These are phyloP conservation scores for Polypterus bichir DNA, from an alignment of 2,113 vertebrate species.

Conservation along the genomic window DNA sequence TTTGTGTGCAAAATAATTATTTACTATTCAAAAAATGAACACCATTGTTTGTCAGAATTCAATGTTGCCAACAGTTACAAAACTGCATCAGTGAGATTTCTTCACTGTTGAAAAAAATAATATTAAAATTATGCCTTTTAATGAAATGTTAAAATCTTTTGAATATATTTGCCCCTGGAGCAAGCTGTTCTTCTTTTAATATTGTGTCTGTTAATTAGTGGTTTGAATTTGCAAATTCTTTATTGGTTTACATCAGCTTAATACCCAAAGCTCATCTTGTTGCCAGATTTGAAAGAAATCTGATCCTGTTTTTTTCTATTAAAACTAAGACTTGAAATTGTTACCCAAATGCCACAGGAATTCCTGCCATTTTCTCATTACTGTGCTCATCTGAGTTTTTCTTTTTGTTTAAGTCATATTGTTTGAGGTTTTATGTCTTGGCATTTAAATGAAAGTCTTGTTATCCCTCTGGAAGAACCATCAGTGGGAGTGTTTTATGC, in stretches of 20 bases:
- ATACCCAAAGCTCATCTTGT: conserved; percentile 77
- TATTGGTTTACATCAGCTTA: conserved; percentile 72
- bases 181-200: conserved; percentile 76
- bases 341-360: conserved; percentile 77
- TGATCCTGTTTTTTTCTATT: conserved; percentile 78
- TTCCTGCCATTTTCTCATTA: conserved; percentile 75
- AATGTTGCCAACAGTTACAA: conserved; percentile 1
- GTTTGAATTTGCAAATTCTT: conserved; percentile 76
- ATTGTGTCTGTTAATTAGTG: conserved; percentile 79
- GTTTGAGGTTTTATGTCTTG: conserved; percentile 66
- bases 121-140: conserved; percentile 56
- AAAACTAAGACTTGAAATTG: conserved; percentile 69
- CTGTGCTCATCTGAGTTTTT: conserved; percentile 64
- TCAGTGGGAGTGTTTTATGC: conserved; percentile 66
- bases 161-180: conserved; percentile 71
- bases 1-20: no score
- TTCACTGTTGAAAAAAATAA: conserved; percentile 1
- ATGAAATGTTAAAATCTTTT: conserved; percentile 74
- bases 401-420: conserved; percentile 59
- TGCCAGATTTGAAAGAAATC: conserved; percentile 80
- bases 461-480: conserved; percentile 61
- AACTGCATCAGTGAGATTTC: not conserved
- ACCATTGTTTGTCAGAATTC: no score
- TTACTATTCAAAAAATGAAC: no score
- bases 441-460: conserved; percentile 69